These are phyloP conservation scores for Centropus bengalensis DNA, from an alignment of 2,113 vertebrate genomes.

Conservation along the genomic window DNA sequence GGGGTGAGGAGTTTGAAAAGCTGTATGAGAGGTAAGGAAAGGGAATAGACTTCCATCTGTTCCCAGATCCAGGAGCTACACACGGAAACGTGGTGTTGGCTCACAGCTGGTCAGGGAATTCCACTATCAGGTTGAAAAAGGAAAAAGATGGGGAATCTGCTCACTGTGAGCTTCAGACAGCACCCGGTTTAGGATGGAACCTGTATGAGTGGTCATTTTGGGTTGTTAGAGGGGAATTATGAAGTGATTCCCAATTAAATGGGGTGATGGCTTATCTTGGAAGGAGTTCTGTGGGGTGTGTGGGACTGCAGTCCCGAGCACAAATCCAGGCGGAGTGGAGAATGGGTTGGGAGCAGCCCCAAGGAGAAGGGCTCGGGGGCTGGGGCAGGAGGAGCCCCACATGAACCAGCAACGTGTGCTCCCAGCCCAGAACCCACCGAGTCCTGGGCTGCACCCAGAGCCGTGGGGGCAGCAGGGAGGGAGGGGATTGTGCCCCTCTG, in stretches of 20 bases:
- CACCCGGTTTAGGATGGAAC: neutral
- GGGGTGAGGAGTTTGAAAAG: slow-evolving; percentile 96
- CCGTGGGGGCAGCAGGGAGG: no score
- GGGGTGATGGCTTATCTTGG: fast-evolving
- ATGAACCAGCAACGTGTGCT: no score
- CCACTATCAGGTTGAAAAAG: fast-evolving
- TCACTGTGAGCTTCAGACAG: neutral
- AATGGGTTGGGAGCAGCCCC: no score
- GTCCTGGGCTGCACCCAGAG: no score
- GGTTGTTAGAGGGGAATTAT: neutral
- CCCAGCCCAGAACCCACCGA: no score
- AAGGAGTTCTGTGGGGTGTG: fast-evolving
- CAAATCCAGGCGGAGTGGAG: no score
- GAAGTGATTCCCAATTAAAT: fast-evolving
- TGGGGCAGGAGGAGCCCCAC: no score
- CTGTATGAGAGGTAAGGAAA: slow-evolving; percentile 88
- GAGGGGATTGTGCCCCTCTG: no score
- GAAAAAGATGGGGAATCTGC: neutral
- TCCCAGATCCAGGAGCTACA: neutral
- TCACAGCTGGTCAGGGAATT: neutral
- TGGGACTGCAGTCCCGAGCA: no score
- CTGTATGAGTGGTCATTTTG: neutral
- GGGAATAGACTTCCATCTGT: no score
- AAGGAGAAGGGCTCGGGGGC: no score
- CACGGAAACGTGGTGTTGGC: neutral